phyloP scores from a whole-genome alignment of 1,140 invertebrate genomes.

The Drosophila navojoa region DNA sequence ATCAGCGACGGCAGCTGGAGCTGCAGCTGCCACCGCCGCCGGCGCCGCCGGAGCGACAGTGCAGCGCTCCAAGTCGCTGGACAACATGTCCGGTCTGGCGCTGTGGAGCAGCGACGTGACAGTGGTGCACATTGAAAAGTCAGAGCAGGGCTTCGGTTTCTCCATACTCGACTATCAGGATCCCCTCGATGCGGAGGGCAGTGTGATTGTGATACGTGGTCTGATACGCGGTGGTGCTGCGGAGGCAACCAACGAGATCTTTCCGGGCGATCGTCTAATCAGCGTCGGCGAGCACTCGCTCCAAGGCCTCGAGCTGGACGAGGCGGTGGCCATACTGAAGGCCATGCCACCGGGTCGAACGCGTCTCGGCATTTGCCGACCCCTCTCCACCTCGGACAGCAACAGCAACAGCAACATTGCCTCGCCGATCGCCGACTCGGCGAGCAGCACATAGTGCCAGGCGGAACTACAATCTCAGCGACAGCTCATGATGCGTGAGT shows the following conservation, averaged over 20 bases:
- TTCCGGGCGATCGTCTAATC: conserved; percentile 95
- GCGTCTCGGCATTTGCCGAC: conserved; percentile 93
- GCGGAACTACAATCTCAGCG: not conserved
- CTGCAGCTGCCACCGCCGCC: conserved; percentile 21
- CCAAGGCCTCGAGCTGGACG: conserved; percentile 94
- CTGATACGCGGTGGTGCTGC: conserved; percentile 96
- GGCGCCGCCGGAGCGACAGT: not conserved
- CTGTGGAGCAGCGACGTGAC: conserved; percentile 96
- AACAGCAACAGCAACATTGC: conserved; percentile 81
- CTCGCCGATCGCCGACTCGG: conserved; percentile 74
- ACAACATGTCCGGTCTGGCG: conserved; percentile 94
- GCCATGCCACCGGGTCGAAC: conserved; percentile 93
- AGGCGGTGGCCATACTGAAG: conserved; percentile 95
- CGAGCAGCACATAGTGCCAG: conserved; percentile 82
- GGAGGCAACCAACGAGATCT: conserved; percentile 93
- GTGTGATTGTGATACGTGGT: conserved; percentile 96
- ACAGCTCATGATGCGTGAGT: conserved; percentile 62
- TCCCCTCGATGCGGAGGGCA: conserved; percentile 93
- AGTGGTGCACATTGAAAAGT: conserved; percentile 93
- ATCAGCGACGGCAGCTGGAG: conserved; percentile 66
- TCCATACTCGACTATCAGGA: conserved; percentile 97
- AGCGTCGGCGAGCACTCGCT: conserved; percentile 94
- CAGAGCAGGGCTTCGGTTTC: conserved; percentile 96
- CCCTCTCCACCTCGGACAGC: conserved; percentile 86
- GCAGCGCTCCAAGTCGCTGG: conserved; percentile 91